Evolutionary conservation across 1,140 invertebrate genomes (phyloP).

Genomic region (Aphis craccivora): DNA sequence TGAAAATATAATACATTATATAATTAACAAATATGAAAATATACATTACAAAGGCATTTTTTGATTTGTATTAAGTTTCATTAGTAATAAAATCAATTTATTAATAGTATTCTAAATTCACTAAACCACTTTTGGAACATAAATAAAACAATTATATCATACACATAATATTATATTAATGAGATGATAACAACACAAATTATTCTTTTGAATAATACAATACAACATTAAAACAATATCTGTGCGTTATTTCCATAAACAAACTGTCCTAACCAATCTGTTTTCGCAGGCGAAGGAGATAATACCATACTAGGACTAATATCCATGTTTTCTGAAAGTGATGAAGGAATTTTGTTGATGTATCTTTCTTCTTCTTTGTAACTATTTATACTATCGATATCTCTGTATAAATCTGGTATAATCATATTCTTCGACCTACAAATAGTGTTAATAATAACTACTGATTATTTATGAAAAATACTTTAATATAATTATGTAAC

Average conservation of each 20-base stretch:
- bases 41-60: no score
- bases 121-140: background rate
- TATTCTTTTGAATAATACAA: background rate
- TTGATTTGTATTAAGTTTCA: no score
- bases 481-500: background rate
- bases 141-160: background rate
- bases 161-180: background rate
- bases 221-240: background rate
- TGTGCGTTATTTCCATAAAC: background rate
- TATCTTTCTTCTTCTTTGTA: background rate
- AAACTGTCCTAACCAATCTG: constrained; percentile 36
- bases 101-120: background rate
- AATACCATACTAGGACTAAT: constrained; percentile 44
- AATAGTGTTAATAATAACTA: background rate
- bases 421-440: constrained; percentile 28
- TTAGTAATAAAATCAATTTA: background rate
- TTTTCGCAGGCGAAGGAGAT: constrained; percentile 19
- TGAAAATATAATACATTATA: no score
- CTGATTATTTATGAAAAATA: background rate
- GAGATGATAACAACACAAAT: background rate
- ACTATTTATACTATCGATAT: background rate
- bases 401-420: constrained; percentile 17
- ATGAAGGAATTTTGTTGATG: background rate
- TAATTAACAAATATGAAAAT: no score
- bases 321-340: constrained; percentile 12